phyloP scores from a whole-genome alignment of 1,140 invertebrate species.

The Apis mellifera region DNA sequence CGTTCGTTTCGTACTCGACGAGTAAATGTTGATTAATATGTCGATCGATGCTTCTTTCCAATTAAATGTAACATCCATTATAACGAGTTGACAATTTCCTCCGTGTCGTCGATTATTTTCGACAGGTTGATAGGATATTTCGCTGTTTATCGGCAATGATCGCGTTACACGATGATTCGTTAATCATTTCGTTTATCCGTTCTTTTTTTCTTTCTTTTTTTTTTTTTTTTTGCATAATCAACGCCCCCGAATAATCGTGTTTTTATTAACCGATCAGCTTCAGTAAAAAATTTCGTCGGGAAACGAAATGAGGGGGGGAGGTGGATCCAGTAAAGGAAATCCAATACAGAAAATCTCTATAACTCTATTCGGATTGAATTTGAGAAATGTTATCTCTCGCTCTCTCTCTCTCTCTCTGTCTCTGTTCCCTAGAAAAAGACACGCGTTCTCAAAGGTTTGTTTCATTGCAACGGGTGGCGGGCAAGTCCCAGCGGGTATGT shows the following conservation, averaged over 20 bases:
- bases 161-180: conserved; percentile 11
- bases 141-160: conserved; percentile 11
- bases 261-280: conserved; percentile 4
- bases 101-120: conserved; percentile 20
- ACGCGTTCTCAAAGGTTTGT: background rate
- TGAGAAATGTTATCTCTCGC: background rate
- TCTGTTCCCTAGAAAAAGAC: background rate
- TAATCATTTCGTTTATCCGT: conserved; percentile 13
- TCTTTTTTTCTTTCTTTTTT: background rate
- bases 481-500: background rate
- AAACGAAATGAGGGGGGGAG: background rate
- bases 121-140: background rate
- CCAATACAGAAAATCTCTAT: background rate
- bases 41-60: conserved; percentile 18
- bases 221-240: background rate
- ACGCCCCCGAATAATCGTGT: background rate
- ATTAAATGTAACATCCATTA: conserved; percentile 19
- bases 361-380: background rate
- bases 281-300: background rate
- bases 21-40: conserved; percentile 8
- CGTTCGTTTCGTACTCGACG: background rate
- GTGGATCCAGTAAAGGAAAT: no score
- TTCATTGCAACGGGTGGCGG: background rate
- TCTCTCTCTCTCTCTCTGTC: background rate
- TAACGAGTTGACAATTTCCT: conserved; percentile 11